Base-by-base conservation (phyloP, 2,888 invertebrate genomes). In the Uropetala carovei region DNA sequence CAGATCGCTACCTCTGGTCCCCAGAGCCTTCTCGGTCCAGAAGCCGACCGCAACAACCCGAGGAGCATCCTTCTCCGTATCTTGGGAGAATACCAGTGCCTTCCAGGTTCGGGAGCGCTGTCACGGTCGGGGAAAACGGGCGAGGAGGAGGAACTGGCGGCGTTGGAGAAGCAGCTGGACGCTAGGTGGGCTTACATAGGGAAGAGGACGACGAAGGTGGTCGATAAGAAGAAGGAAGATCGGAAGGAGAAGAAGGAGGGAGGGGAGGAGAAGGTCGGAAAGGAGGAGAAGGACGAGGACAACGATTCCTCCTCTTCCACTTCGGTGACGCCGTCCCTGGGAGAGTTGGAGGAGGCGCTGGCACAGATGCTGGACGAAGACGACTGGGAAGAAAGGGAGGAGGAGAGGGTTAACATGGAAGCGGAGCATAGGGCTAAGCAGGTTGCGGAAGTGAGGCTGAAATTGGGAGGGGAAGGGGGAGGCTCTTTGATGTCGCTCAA, bases 301-400 rank as follows among this genome's bases (percentile, higher is more conserved):
- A 64, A 64, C 43, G 56, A 60, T 64, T 60, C 30, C 30, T 64
- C 43, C 43, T 64, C 60, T 27, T 59, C 59, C 22, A 22, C 60
- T 13, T 75, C 75, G 22, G 75, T 75, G 22, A 89, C 89, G 64
- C 89, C 89, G 43, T 89, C 89, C 16, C 64, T 89, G 14, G 89
- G 89, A 58, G 89, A 89, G 64, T 64, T 89, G 89, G 89, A 89
- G 43, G 89, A 89, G 16, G 89, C 89, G 27, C 89, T 89, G 64
- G 89, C 89, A 18, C 60, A 89, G n/a, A 89, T 89, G 89, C 64
- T 89, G 59, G 89, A 89, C 60, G 89, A 89, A n/a, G 89, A 89
- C n/a, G 89, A 89, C 18, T 89, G 89, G 89, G 64, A 64, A n/a
- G 64, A 64, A 11, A 30, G 30, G 43, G 89, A 89, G 89, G 64